phyloP scores from a whole-genome alignment of 2,888 invertebrate species.

The Drosophila neotestacea region DNA sequence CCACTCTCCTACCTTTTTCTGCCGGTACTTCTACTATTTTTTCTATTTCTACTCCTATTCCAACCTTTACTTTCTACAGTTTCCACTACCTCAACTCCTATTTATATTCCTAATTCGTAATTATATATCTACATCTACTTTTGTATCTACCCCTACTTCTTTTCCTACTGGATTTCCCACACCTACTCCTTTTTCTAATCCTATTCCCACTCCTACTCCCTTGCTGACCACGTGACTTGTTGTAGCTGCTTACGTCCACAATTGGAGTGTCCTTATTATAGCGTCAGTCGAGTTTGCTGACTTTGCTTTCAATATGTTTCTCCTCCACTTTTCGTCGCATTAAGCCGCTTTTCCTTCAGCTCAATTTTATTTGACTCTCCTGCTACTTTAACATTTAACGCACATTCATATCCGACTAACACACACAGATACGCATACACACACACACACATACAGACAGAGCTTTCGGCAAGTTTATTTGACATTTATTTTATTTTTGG shows the following conservation, averaged over 20 bases:
- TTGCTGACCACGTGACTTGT: background rate
- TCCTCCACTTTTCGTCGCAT: constrained; percentile 5
- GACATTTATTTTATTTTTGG: constrained; percentile 68
- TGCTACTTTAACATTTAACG: constrained; percentile 47
- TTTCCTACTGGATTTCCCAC: background rate
- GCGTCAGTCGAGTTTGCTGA: constrained; percentile 36
- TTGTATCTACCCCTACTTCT: background rate
- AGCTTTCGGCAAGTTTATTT: constrained; percentile 55
- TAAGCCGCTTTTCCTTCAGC: constrained; percentile 56
- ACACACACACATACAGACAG: constrained; percentile 3
- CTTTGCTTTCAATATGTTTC: constrained; percentile 44
- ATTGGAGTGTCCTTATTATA: constrained; percentile 25
- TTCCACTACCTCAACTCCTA: background rate
- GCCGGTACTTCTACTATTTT: too few species aligned
- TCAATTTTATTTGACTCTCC: constrained; percentile 33
- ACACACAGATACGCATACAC: constrained; percentile 9
- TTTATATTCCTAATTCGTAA: background rate
- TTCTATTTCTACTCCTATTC: background rate
- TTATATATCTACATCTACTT: background rate
- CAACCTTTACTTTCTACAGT: background rate
- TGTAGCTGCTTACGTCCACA: constrained; percentile 11
- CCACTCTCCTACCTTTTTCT: too few species aligned
- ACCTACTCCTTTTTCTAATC: background rate
- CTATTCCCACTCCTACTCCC: background rate
- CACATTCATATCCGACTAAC: constrained; percentile 50